Conservation (phyloP, 2,888 invertebrate species). For the Xanthorhoe designata region DNA sequence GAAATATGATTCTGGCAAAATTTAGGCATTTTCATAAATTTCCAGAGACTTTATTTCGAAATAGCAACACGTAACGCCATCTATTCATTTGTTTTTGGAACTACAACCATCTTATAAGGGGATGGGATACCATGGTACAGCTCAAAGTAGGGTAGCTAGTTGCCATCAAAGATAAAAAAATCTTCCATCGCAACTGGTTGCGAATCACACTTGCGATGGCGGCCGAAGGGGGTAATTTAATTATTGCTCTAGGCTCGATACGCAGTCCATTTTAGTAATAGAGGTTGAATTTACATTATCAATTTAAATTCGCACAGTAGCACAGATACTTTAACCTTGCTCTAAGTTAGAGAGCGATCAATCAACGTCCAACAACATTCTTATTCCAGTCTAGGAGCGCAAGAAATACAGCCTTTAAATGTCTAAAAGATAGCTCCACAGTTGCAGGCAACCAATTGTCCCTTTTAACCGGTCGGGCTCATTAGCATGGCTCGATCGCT, state of each 20-base stretch:
- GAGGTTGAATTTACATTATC: constrained; percentile 57
- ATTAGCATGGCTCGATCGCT: constrained; percentile 76
- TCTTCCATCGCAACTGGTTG: too few species aligned
- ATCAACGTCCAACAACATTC: constrained; percentile 68
- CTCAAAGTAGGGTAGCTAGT: too few species aligned
- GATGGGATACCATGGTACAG: too few species aligned
- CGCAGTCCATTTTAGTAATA: constrained; percentile 41
- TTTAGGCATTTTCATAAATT: too few species aligned
- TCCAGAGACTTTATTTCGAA: too few species aligned
- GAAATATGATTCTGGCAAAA: too few species aligned
- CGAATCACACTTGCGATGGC: too few species aligned
- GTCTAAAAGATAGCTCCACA: constrained; percentile 71
- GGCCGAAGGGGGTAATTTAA: constrained; percentile 25
- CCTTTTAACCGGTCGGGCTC: constrained; percentile 73
- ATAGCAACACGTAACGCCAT: too few species aligned
- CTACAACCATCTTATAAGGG: too few species aligned
- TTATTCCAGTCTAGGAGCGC: constrained; percentile 59
- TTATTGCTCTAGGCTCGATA: constrained; percentile 6
- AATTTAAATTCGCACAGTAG: constrained; percentile 60
- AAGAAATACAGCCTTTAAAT: constrained; percentile 73
- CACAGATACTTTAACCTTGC: constrained; percentile 54
- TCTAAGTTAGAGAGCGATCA: constrained; percentile 60
- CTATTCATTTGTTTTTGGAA: too few species aligned
- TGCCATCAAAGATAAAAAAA: too few species aligned
- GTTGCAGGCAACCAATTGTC: constrained; percentile 74